phyloP scores from a whole-genome alignment of 2,888 invertebrate species.

The Lochmaea crataegi region DNA sequence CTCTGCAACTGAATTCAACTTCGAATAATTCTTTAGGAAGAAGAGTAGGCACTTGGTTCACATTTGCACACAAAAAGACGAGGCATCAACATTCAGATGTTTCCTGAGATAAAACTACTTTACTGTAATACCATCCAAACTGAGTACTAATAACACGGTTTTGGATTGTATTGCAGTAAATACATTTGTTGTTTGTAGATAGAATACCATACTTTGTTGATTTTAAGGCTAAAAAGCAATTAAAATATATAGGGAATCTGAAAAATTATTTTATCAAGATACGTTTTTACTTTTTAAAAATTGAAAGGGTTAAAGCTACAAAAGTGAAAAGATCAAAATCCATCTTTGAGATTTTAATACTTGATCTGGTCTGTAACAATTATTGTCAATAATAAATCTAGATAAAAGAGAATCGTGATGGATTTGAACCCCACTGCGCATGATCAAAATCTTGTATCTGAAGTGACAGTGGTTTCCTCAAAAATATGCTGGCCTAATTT shows the following conservation, averaged over 20 bases:
- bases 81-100: constrained; percentile 64
- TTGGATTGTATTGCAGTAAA: constrained; percentile 11
- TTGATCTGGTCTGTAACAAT: too few relatives aligned
- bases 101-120: constrained; percentile 69
- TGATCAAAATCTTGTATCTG: neutral
- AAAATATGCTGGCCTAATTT: neutral
- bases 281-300: neutral
- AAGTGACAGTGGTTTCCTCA: too few relatives aligned
- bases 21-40: constrained; percentile 67
- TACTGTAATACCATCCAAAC: constrained; percentile 58
- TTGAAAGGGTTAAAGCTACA: too few relatives aligned
- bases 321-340: too few relatives aligned
- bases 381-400: too few relatives aligned
- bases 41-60: constrained; percentile 71
- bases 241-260: too few relatives aligned
- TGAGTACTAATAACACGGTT: neutral
- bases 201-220: constrained; percentile 1
- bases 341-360: too few relatives aligned
- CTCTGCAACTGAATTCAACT: constrained; percentile 59
- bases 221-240: constrained; percentile 14
- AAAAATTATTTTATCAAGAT: neutral
- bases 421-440: neutral
- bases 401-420: too few relatives aligned
- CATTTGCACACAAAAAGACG: constrained; percentile 68
- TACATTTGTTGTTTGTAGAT: constrained; percentile 15